Evolutionary conservation across 2,797 vertebrate genomes (phyloP), one percentile per base, ranked within the genome.

Genomic region (Sphenopsis melanotis): DNA sequence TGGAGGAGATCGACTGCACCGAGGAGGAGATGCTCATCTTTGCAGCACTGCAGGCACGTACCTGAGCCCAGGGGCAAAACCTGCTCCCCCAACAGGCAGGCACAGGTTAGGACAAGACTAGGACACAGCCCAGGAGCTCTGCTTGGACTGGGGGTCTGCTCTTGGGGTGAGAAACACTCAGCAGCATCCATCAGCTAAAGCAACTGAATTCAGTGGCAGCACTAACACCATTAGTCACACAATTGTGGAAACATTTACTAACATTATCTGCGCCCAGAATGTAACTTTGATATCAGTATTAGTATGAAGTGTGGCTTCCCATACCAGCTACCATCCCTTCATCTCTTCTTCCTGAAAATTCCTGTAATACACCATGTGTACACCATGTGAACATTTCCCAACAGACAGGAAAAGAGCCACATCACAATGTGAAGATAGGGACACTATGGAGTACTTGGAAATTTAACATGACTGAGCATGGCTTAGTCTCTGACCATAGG

Each of bases 11-110:
- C 3, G 99, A 99, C 74, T 99, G 99, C 97, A 99, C 99, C 0
- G 99, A 99, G 47, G 99, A 99, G 87, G 99, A 99, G 91, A 99
- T 99, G 99, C 93, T 99, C 87, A 99, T 99, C 98, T 99, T 99
- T 15, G 99, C 99, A 16, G 99, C 99, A 2, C 94, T 99, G 29
- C 99, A 99, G 98, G 99, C 99, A 98, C 12, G 96, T 85, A 91
- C 94, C 83, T 69, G 32, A 70, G 66, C 30, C 39, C 53, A 37
- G 79, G 17, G 93, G 85, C 16, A 57, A 59, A 83, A 91, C 72
- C 90, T 63, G 94, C 96, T 94, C 93, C 59, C 39, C 71, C 46
- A 34, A 17, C 39, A 69, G 74, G 52, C 74, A 90, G 36, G 61
- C 56, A 68, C 88, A 47, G 91, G 94, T 90, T 78, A 78, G 91